Evolutionary conservation across 2,888 invertebrate genomes (phyloP).

Genomic region (Apomyelois bistriatella): DNA sequence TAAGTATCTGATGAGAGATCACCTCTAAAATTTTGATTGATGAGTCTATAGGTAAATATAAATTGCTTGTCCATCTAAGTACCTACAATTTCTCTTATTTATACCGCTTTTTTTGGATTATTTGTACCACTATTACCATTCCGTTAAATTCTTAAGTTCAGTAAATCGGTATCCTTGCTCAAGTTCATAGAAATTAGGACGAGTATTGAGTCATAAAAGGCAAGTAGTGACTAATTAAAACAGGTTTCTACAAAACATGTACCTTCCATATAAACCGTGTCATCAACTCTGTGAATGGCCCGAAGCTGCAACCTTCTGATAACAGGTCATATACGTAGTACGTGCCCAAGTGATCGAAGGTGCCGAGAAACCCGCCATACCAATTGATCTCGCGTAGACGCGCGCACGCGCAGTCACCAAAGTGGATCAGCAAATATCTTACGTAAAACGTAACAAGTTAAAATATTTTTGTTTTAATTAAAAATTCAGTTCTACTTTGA

Average conservation of each 20-base stretch:
- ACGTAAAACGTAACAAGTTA: neutral
- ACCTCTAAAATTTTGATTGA: no score
- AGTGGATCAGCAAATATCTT: neutral
- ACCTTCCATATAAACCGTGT: conserved; percentile 15
- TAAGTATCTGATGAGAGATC: no score
- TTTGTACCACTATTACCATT: neutral
- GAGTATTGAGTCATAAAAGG: neutral
- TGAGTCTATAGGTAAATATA: no score
- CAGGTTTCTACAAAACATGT: conserved; percentile 29
- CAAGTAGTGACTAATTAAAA: conserved; percentile 18
- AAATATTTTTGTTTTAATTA: neutral
- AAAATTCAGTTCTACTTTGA: no score
- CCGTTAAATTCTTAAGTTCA: neutral
- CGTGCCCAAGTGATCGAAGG: conserved; percentile 30
- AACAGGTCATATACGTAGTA: conserved; percentile 51
- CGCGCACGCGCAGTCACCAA: conserved; percentile 47
- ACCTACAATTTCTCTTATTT: no score
- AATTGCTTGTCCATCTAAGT: no score
- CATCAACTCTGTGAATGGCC: conserved; percentile 23
- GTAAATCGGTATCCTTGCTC: neutral
- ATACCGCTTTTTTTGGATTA: no score
- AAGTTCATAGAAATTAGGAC: neutral
- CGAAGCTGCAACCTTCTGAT: conserved; percentile 40
- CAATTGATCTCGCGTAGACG: conserved; percentile 34
- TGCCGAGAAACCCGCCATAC: conserved; percentile 38